Percentiles rank a stretch among this genome's conserved stretches.
These are phyloP conservation scores for Acanthosepion esculentum DNA, from an alignment of 2,888 invertebrate genomes.

Conservation along the genomic window DNA sequence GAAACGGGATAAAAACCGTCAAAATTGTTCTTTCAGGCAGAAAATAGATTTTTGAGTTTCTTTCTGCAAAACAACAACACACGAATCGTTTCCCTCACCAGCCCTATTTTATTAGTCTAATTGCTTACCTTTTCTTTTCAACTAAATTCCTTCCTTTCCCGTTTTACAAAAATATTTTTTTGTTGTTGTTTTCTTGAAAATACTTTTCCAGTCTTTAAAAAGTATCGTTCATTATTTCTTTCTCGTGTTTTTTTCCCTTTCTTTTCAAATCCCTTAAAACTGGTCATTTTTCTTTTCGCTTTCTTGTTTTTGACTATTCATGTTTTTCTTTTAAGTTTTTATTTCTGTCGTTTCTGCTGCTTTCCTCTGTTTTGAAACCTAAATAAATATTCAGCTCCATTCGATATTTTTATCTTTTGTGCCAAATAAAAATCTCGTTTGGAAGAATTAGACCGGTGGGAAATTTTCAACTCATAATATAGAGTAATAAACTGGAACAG, in stretches of 20 bases:
- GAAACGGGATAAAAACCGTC: neutral
- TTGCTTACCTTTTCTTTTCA: neutral
- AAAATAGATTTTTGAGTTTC: neutral
- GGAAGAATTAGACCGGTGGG: too few relatives aligned
- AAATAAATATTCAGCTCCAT: too few relatives aligned
- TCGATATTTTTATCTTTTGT: too few relatives aligned
- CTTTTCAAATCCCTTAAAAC: too few relatives aligned
- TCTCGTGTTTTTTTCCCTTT: neutral
- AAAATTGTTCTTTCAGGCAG: neutral
- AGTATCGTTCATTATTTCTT: neutral
- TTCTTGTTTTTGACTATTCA: neutral
- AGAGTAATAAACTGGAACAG: too few relatives aligned
- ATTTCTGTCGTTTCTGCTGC: too few relatives aligned
- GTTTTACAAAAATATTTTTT: neutral
- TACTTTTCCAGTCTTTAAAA: neutral
- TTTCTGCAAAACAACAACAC: neutral
- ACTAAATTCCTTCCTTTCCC: neutral
- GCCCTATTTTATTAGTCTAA: neutral
- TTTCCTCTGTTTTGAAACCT: too few relatives aligned
- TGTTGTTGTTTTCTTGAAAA: neutral
- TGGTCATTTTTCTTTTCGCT: too few relatives aligned
- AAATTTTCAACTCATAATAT: too few relatives aligned
- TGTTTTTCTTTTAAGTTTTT: too few relatives aligned
- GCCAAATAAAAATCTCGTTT: too few relatives aligned
- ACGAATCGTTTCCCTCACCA: neutral